Conservation (phyloP, 2,113 vertebrate species). For the Pluvialis apricaria region DNA sequence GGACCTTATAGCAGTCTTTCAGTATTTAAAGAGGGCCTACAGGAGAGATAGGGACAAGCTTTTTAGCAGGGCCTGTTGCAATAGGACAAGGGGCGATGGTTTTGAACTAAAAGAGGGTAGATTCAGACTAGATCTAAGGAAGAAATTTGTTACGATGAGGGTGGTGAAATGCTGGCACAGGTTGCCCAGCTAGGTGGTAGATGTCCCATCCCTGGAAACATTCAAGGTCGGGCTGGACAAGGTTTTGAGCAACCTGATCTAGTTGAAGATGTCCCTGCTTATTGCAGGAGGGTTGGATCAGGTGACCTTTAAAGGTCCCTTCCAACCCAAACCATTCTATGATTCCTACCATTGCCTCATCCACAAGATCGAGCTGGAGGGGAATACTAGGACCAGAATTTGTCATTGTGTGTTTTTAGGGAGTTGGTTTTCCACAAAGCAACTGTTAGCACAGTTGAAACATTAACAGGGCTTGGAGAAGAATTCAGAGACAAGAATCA, state of each 20-base stretch:
- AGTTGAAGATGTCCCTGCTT: neutral
- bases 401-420: neutral
- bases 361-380: neutral
- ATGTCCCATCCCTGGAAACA: neutral
- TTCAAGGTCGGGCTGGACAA: neutral
- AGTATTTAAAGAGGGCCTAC: neutral
- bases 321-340: neutral
- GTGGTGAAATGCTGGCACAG: neutral
- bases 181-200: neutral
- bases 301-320: neutral
- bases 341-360: neutral
- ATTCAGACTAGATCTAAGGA: neutral
- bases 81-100: neutral
- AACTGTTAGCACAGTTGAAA: neutral
- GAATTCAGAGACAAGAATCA: neutral
- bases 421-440: neutral
- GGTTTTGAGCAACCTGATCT: neutral
- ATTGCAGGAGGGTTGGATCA: fast-evolving
- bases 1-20: neutral
- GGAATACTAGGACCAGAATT: neutral
- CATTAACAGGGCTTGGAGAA: neutral
- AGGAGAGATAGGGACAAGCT: neutral
- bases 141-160: neutral
- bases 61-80: neutral
- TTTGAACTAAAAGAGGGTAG: neutral